Evolutionary conservation across 2,797 vertebrate species (phyloP).

Genomic region (Garrulus glandarius): DNA sequence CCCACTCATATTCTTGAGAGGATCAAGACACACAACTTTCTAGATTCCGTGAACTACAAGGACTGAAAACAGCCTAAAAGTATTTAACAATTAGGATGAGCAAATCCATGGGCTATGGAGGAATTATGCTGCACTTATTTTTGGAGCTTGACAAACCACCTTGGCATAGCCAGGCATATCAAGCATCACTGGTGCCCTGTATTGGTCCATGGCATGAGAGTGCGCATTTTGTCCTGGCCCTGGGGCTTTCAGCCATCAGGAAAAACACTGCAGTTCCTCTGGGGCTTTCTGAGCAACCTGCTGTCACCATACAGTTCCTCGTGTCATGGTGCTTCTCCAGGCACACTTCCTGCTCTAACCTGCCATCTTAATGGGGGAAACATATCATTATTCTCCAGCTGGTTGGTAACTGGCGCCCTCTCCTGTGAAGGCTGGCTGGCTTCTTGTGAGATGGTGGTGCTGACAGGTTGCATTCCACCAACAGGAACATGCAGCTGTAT

Average conservation of each 20-base stretch:
- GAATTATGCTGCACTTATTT: background rate
- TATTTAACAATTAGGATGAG: background rate
- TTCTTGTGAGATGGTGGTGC: background rate
- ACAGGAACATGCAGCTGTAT: background rate
- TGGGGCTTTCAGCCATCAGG: background rate
- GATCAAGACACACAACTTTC: background rate
- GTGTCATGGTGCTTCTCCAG: background rate
- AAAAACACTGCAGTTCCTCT: background rate
- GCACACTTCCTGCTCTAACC: background rate
- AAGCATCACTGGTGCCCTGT: background rate
- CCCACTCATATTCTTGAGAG: background rate
- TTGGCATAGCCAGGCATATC: background rate
- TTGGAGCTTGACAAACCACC: background rate
- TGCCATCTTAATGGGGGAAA: background rate
- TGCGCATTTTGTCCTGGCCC: background rate
- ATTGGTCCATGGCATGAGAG: fast-evolving
- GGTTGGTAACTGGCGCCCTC: background rate
- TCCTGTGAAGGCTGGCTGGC: background rate
- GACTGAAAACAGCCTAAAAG: background rate
- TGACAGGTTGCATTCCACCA: slow-evolving; percentile 29
- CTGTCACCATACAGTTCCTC: background rate
- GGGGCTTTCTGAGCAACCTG: background rate
- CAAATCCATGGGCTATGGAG: background rate
- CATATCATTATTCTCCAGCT: background rate
- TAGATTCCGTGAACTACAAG: background rate